These are phyloP conservation scores for Xylota segnis DNA, from an alignment of 2,888 invertebrate species.

Conservation along the genomic window DNA sequence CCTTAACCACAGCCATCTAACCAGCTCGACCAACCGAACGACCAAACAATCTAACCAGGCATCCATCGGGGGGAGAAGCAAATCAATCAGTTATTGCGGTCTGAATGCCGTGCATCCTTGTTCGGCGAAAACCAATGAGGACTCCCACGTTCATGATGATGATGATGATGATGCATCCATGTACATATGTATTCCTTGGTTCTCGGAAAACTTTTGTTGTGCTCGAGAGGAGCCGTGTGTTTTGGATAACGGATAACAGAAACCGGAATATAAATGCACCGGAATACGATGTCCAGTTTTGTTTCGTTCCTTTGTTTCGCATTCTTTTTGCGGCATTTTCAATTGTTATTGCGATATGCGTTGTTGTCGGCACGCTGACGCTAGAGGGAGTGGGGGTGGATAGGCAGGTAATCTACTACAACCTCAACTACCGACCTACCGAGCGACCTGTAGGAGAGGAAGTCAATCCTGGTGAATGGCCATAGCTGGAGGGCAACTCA, in stretches of 20 bases:
- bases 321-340: constrained; percentile 42
- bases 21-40: constrained; percentile 45
- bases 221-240: neutral
- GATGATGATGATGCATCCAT: constrained; percentile 39
- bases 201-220: constrained; percentile 42
- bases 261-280: constrained; percentile 47
- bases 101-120: constrained; percentile 31
- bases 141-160: constrained; percentile 40
- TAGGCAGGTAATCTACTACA: constrained; percentile 50
- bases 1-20: constrained; percentile 56
- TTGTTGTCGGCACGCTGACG: constrained; percentile 5
- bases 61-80: constrained; percentile 48
- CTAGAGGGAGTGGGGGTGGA: neutral
- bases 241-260: constrained; percentile 57
- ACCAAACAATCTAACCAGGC: constrained; percentile 22
- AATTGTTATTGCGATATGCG: constrained; percentile 52
- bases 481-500: constrained; percentile 19
- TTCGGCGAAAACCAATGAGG: constrained; percentile 33
- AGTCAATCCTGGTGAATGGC: constrained; percentile 17
- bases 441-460: neutral
- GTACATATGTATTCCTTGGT: neutral
- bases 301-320: constrained; percentile 21
- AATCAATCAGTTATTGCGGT: constrained; percentile 77
- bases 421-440: constrained; percentile 3
- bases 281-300: constrained; percentile 31